Evolutionary conservation across 2,113 vertebrate genomes (phyloP).

Genomic region (Xiphophorus hellerii): DNA sequence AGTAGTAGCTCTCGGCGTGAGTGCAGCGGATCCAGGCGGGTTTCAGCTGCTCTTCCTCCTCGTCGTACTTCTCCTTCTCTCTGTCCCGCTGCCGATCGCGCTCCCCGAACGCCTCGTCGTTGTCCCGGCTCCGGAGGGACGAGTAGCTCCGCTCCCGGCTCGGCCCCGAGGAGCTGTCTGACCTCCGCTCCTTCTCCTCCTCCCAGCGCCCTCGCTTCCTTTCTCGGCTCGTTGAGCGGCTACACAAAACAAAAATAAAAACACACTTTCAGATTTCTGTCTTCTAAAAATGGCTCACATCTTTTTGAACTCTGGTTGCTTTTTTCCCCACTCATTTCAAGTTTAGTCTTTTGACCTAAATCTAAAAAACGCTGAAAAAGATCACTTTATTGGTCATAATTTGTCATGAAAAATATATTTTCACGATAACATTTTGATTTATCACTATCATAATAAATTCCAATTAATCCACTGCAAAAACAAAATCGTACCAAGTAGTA

Average conservation of each 20-base stretch:
- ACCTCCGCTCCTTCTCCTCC: conserved; percentile 82
- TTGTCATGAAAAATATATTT: too few species aligned
- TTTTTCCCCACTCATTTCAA: too few species aligned
- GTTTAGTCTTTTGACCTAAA: background rate
- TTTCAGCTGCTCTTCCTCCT: conserved; percentile 91
- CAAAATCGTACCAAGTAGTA: too few species aligned
- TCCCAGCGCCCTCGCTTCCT: conserved; percentile 92
- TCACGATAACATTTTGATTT: too few species aligned
- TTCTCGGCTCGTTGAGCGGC: conserved; percentile 88
- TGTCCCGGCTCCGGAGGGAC: conserved; percentile 53
- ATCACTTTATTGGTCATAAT: too few species aligned
- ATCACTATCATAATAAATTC: too few species aligned
- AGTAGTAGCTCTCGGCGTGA: conserved; percentile 95
- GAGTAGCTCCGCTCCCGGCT: conserved; percentile 65
- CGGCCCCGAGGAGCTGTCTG: conserved; percentile 55
- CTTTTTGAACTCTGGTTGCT: too few species aligned
- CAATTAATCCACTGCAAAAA: too few species aligned
- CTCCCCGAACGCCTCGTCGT: conserved; percentile 63
- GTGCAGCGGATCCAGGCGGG: conserved; percentile 97
- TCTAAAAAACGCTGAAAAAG: background rate
- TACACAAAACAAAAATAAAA: background rate
- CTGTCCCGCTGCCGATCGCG: conserved; percentile 72
- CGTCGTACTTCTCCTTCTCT: conserved; percentile 83
- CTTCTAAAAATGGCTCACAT: too few species aligned
- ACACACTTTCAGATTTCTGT: background rate